Base-by-base conservation (phyloP, 2,113 vertebrate species). In the Leiothrix lutea region DNA sequence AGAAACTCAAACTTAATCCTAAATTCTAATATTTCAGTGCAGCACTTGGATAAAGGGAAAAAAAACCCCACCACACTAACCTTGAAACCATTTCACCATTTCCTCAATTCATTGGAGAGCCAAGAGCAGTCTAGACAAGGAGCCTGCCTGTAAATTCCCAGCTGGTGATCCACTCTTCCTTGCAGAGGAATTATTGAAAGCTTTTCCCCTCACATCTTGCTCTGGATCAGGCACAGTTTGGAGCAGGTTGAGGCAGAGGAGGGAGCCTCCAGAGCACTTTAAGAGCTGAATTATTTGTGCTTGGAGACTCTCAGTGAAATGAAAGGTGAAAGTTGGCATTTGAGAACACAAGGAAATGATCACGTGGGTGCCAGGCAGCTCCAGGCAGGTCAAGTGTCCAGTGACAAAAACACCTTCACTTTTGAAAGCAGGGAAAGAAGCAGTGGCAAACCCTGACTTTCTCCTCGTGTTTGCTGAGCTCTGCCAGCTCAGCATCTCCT, bases 41-140 rank as follows among this genome's bases (percentile, higher is more conserved):
- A 62, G 10, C 33, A 60, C 60, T 80, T 86, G 31, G 44, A 62
- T 44, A 57, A 79, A 65, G 31, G 6, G 2, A 0, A 3, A 19
- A 31, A 12, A 42, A n/a, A 0, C 0, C 3, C 13, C 18, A 58
- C 11, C 26, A n/a, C 25, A 22, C 2, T 28, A 81, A 62, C 25
- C 42, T 57, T 91, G 66, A 61, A 83, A 53, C 14, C 9, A 33
- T 58, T 81, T 62, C 23, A 74, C 11, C 44, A 16, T 66, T 80
- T 87, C 74, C n/a, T 79, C 15, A 26, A 38, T 74, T 67, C 78
- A 35, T 9, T 71, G 35, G 21, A 62, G 87, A 78, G 25, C 42
- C 56, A 70, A 19, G 38, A 86, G 23, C 48, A 62, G 17, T 23
- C 42, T 33, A 47, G 61, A 47, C 5, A 66, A 62, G 35, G 48